phyloP scores from a whole-genome alignment of 2,113 vertebrate species.

The Cyanistes caeruleus region DNA sequence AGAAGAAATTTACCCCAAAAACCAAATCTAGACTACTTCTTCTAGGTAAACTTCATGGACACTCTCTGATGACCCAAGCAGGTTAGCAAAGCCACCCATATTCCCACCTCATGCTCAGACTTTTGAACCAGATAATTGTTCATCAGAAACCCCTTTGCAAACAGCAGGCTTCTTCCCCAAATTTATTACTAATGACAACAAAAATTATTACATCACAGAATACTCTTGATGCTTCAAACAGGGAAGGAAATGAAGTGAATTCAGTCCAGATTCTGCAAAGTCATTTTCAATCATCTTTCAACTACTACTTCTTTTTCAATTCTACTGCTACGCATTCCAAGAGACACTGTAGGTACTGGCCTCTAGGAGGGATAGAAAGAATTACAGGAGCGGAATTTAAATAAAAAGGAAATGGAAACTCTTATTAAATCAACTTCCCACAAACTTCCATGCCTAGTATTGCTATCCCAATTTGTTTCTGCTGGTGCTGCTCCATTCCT shows the following conservation, averaged over 20 bases:
- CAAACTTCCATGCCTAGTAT: background rate
- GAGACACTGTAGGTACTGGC: background rate
- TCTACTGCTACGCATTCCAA: background rate
- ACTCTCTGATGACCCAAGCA: background rate
- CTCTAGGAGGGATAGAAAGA: background rate
- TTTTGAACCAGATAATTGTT: background rate
- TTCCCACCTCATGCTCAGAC: background rate
- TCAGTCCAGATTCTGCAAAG: background rate
- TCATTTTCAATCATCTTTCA: background rate
- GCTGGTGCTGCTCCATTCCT: background rate
- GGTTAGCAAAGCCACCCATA: background rate
- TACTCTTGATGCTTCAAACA: background rate
- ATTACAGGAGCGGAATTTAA: background rate
- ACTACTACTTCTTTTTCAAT: background rate
- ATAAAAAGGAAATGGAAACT: background rate
- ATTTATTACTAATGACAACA: slow-evolving; percentile 7
- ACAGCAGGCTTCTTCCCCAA: background rate
- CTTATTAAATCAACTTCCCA: background rate
- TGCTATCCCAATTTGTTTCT: background rate
- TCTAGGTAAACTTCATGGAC: background rate
- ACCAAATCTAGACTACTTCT: background rate
- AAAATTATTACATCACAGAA: background rate
- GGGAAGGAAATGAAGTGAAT: background rate
- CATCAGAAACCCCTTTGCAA: background rate
- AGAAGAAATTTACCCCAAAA: background rate